Conservation (phyloP, 2,113 vertebrate genomes). For the Toxotes chatareus region DNA sequence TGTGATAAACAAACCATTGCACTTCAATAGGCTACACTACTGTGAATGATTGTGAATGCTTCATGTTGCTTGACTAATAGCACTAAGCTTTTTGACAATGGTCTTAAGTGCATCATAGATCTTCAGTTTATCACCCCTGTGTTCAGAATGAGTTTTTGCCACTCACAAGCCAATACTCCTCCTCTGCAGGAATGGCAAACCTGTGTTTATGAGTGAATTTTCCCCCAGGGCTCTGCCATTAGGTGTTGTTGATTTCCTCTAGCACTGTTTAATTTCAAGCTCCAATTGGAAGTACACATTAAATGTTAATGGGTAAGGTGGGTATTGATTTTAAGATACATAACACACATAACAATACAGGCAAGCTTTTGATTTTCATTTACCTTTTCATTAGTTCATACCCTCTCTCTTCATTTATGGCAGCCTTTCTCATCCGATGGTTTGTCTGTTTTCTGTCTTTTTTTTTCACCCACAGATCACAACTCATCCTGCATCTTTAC, state of each 20-base stretch:
- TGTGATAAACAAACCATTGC: conserved; percentile 51
- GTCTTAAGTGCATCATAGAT: conserved; percentile 71
- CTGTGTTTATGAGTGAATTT: conserved; percentile 78
- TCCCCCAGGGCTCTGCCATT: conserved; percentile 76
- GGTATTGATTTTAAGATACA: conserved; percentile 86
- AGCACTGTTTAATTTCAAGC: conserved; percentile 85
- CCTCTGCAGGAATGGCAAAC: conserved; percentile 53
- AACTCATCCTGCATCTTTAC: conserved; percentile 27
- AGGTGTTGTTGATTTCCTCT: conserved; percentile 78
- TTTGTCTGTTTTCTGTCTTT: conserved; percentile 3
- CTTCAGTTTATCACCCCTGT: conserved; percentile 72
- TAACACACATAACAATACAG: conserved; percentile 82
- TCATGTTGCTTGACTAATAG: conserved; percentile 73
- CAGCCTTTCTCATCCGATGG: conserved; percentile 23
- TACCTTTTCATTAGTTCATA: conserved; percentile 78
- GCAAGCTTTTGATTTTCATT: conserved; percentile 82
- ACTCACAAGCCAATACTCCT: conserved; percentile 61
- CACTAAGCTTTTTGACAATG: conserved; percentile 73
- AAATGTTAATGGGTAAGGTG: conserved; percentile 83
- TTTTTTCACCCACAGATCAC: conserved; percentile 1
- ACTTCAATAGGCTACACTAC: conserved; percentile 48
- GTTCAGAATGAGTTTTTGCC: conserved; percentile 63
- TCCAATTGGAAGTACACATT: conserved; percentile 83
- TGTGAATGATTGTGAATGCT: conserved; percentile 66
- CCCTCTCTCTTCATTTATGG: conserved; percentile 44